Evolutionary conservation across 1,140 invertebrate species (phyloP).

Genomic region (Yoshiicerus persimilis): DNA sequence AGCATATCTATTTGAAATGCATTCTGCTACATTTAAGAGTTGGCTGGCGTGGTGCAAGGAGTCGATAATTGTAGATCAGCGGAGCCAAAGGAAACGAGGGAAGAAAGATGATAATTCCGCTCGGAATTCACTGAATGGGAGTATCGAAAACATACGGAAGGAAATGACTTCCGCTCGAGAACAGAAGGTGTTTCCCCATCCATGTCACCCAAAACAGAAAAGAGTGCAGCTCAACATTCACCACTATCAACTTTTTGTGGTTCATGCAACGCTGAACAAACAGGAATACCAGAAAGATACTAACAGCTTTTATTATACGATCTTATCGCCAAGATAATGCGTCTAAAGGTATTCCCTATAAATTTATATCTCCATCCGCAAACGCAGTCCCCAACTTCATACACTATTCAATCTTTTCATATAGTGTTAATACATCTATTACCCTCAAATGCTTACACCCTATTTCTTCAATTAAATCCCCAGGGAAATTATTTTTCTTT

Average conservation of each 20-base stretch:
- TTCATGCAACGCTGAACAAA: not conserved
- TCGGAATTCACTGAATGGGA: not conserved
- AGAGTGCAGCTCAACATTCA: not conserved
- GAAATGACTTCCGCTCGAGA: not conserved
- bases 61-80: no score
- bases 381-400: no score
- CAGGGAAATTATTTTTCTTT: no score
- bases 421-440: no score
- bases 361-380: no score
- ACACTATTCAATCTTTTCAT: no score
- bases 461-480: no score
- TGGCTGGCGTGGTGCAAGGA: no score
- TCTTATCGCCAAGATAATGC: no score
- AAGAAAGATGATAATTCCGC: not conserved
- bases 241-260: not conserved
- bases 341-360: no score
- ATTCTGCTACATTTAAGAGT: not conserved
- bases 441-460: no score
- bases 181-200: constrained; percentile 2
- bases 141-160: not conserved
- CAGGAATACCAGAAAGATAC: not conserved
- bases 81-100: not conserved
- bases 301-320: no score
- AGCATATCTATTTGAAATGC: not conserved
- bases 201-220: not conserved